Evolutionary conservation across 2,888 invertebrate species (phyloP), one percentile per base, ranked within the genome.

Genomic region (Parnassius smintheus): DNA sequence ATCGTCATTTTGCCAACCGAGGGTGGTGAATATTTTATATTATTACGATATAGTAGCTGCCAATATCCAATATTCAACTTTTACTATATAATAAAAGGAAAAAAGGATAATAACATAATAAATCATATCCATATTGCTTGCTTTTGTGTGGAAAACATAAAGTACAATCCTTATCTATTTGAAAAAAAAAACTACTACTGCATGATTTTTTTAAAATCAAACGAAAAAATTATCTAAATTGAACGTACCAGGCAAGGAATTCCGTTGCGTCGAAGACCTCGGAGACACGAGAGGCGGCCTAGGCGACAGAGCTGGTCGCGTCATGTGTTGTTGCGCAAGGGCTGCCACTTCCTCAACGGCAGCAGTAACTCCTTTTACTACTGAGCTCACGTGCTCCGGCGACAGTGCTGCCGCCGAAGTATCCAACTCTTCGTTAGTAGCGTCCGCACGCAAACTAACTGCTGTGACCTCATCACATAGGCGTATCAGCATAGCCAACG

Each of bases 401-500:
- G 87, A 87, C 65, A 88, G 64, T 1, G 89, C 90, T 51, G 83
- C 80, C 12, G 80, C 77, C 0, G 85, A 80, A 13, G 83, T 80
- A 51, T 88, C 89, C 55, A 84, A 63, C 68, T 86, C 85, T 65
- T 87, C 83, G 57, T 87, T 84, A 13, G 80, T 82, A 2, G 85
- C 83, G 67, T 89, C 93, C 42, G 94, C 93, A n/a, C 94, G 92
- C 75, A 94, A 93, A 72, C 95, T 95, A 54, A 95, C 94, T 69
- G 95, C 95, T 67, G 98, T 93, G 58, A 97, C 96, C 83, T 97
- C 96, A 84, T 98, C 98, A 83, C 98, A 97, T 69, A 98, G 93
- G 75, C 96, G 96, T 73, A 98, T 95, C 71, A 98, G 93, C 88
- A 96, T 95, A 3, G 97, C 97, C 67, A 98, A 92, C 68, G 96